Base-by-base conservation (phyloP, 2,888 invertebrate species). In the Plagodis dolabraria region DNA sequence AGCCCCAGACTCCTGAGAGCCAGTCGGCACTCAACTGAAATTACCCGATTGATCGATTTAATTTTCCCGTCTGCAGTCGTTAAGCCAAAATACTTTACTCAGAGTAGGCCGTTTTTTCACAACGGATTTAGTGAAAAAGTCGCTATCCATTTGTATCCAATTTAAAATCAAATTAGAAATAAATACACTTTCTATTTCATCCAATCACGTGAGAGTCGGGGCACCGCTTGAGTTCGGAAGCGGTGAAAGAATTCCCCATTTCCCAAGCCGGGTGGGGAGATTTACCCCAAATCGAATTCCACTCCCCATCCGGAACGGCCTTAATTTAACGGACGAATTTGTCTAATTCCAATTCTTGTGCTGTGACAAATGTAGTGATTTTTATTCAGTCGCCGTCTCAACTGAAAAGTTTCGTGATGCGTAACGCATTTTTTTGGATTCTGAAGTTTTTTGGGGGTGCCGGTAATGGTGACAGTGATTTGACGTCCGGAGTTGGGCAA, bases 321-420 rank as follows among this genome's bases (percentile, higher is more conserved):
- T 87, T 91, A 92, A 92, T 92, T 92, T 91, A 90, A 92, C 89
- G 87, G 87, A 84, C 87, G 89, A 91, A 91, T 91, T 91, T 90
- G 89, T 91, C 86, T 90, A 90, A 92, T 92, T 91, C 90, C 88
- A 85, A 91, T 91, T 90, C 89, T 87, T 87, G 85, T 86, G 83
- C 90, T 83, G 88, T 89, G 90, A 90, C 88, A 87, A 90, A 92
- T 89, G 88, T 90, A 85, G 83, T 86, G 86, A 89, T 90, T 88
- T 88, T 88, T 87, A 89, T 89, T 88, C 88, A 75, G 76, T 55
- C 74, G 65, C 63, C 82, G 85, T 84, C 69, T 72, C 75, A 73
- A 69, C 62, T 67, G 57, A 53, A 55, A 76, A 77, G 71, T 76
- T 77, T 63, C 56, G 52, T 48, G 64, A 69, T 72, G 68, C 69